Percentiles rank a stretch among this genome's conserved stretches.
phyloP scores from a whole-genome alignment of 1,140 invertebrate species.

The Pantala flavescens region DNA sequence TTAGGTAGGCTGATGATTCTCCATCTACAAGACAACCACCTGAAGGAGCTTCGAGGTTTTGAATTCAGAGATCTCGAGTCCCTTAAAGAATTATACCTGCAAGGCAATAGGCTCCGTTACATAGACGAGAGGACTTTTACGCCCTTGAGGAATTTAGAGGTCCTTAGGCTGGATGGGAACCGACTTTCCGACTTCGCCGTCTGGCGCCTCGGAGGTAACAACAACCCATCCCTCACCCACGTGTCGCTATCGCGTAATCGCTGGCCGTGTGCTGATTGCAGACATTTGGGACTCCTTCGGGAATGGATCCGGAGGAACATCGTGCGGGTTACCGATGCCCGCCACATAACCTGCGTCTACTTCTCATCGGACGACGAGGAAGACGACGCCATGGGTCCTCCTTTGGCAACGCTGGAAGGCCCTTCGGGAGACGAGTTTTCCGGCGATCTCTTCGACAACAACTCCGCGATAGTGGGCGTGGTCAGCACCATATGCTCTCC shows the following conservation, averaged over 20 bases:
- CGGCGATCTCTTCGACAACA: conserved; percentile 3
- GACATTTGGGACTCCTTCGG: conserved; percentile 30
- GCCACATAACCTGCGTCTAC: conserved; percentile 47
- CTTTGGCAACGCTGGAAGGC: conserved; percentile 44
- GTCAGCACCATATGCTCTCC: conserved; percentile 1
- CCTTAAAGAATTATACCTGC: conserved; percentile 73
- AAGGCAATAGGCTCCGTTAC: conserved; percentile 72
- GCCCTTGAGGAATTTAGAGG: conserved; percentile 66
- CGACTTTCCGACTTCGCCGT: conserved; percentile 62
- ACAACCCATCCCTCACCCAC: conserved; percentile 28
- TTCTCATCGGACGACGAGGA: conserved; percentile 25
- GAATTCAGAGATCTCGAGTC: conserved; percentile 73
- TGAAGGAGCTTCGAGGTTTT: conserved; percentile 67
- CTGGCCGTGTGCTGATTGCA: conserved; percentile 38
- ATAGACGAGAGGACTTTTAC: conserved; percentile 78
- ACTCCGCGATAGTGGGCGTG: neutral
- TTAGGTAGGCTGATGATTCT: conserved; percentile 62
- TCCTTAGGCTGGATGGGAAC: conserved; percentile 76
- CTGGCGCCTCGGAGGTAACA: conserved; percentile 32
- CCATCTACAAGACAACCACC: conserved; percentile 75
- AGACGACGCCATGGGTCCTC: conserved; percentile 41
- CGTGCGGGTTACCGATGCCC: conserved; percentile 50
- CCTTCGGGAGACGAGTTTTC: neutral
- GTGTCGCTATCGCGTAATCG: conserved; percentile 33
- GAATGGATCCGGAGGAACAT: conserved; percentile 30